phyloP scores from a whole-genome alignment of 2,113 vertebrate genomes.

The Fregetta grallaria region DNA sequence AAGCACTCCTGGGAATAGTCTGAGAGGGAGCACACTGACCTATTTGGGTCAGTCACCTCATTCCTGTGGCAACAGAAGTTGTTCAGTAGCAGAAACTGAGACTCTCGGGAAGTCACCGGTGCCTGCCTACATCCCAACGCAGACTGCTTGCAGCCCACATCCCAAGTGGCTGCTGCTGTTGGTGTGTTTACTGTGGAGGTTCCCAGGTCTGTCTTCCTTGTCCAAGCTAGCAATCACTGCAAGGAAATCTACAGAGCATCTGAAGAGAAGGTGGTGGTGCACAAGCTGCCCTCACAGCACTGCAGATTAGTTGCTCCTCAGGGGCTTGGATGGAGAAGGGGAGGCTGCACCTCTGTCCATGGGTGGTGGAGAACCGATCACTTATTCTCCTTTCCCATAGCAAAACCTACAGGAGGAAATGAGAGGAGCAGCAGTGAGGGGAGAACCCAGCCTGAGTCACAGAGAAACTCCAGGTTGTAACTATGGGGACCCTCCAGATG shows the following conservation, averaged over 20 bases:
- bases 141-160: neutral
- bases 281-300: neutral
- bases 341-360: neutral
- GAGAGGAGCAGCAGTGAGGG: neutral
- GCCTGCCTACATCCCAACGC: neutral
- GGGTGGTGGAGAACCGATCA: neutral
- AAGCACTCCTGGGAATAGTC: neutral
- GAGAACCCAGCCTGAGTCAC: neutral
- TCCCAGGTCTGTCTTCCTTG: neutral
- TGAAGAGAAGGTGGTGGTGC: neutral
- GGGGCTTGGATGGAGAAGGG: neutral
- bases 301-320: neutral
- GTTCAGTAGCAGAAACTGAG: neutral
- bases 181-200: neutral
- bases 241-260: neutral
- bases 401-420: neutral
- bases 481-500: no score
- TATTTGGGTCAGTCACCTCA: neutral
- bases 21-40: neutral
- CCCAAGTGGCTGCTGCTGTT: neutral
- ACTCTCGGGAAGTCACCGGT: neutral
- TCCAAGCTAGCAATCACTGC: neutral
- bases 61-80: neutral
- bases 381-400: neutral
- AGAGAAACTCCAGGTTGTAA: neutral